Base-by-base conservation (phyloP, 2,888 invertebrate genomes). In the Drosophila fungiperda region DNA sequence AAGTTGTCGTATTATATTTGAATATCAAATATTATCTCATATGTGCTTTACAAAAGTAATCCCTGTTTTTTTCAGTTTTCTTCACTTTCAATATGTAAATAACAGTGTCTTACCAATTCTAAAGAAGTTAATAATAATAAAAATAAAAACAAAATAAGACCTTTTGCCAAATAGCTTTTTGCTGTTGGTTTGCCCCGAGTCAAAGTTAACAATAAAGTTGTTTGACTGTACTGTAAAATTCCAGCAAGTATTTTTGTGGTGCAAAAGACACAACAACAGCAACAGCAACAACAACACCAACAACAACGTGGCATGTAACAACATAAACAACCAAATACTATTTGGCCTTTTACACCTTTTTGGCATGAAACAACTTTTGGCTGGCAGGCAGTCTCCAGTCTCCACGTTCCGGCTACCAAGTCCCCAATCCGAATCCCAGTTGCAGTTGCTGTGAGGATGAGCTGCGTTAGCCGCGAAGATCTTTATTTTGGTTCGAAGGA, bases 241-340 rank as follows among this genome's bases (percentile, higher is more conserved):
- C 88, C 87, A 49, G 57, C 75, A 66, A 62, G 77, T 72, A 87
- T 89, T 77, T 82, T 88, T 87, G 74, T 72, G 52, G 64, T 66
- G 80, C 58, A 69, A 74, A 66, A 77, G 71, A 82, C 85, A 87
- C 79, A 76, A 76, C 63, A 73, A 6, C 69, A 69, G 12, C 70
- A 52, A 15, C 64, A 64, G 23, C 60, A 55, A 17, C 64, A 52
- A 5, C 29, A 29, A 29, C 29, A 29, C 0, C 72, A 76, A 52
- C 69, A 72, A 53, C 77, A 76, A 69, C 73, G 80, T 78, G 75
- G 80, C 83, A 78, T 87, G 89, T 81, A 89, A 87, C 87, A 87
- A 89, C 89, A 89, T 85, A 89, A 89, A 87, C 89, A 87, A 89
- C 76, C 75, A 76, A 87, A 89, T 84, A 89, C 79, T 87, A 87